A percentile compares a stretch with the other conserved stretches of the same genome.
Conservation (phyloP, 2,113 vertebrate species). For the Micronycteris hirsuta region DNA sequence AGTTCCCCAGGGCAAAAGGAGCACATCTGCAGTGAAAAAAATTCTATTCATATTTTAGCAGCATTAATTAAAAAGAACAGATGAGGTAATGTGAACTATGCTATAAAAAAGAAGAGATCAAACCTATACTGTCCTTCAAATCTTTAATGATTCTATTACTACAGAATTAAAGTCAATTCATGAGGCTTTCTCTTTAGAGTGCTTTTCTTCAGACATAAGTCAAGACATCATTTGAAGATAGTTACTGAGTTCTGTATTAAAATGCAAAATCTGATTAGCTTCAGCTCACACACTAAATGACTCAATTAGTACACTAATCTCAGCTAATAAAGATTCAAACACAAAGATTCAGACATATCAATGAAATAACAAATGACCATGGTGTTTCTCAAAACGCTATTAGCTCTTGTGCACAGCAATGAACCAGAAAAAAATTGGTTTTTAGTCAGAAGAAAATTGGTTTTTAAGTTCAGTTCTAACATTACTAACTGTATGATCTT, state of each 20-base stretch:
- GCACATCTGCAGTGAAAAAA: not conserved
- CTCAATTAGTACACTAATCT: not conserved
- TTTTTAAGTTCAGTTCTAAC: slow-evolving; percentile 13
- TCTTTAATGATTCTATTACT: not conserved
- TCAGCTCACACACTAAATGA: not conserved
- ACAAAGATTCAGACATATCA: not conserved
- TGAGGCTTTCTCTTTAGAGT: not conserved
- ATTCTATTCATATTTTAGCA: not conserved
- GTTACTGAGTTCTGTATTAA: not conserved
- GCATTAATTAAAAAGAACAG: not conserved
- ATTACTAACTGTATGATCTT: not conserved
- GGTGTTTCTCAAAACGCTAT: not conserved
- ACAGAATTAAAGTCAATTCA: not conserved
- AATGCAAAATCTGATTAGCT: not conserved
- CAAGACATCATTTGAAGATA: not conserved
- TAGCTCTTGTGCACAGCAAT: not conserved
- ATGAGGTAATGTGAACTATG: not conserved
- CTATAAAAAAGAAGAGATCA: not conserved
- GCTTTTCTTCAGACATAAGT: not conserved
- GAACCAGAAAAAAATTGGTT: not conserved
- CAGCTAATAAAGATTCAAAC: not conserved
- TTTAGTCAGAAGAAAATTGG: not conserved
- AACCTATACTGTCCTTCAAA: not conserved
- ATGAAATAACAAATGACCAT: not conserved
- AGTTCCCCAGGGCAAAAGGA: not conserved